phyloP scores from a whole-genome alignment of 1,140 invertebrate species.

The Scaptomyza montana region DNA sequence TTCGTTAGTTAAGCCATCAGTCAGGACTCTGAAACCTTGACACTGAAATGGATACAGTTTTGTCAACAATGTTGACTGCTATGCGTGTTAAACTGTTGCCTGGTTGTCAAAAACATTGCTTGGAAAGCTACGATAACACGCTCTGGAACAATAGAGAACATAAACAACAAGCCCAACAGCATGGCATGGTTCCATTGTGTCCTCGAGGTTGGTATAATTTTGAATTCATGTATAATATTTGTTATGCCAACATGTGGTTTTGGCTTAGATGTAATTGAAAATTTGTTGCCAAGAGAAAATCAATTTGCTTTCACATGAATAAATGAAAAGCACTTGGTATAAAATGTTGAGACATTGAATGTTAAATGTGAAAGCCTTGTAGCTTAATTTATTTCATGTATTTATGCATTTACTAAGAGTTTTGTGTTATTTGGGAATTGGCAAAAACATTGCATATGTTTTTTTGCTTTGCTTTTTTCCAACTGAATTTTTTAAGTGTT shows the following conservation, averaged over 20 bases:
- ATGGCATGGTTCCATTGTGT: slow-evolving; percentile 15
- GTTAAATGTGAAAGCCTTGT: background rate
- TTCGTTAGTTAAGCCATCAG: background rate
- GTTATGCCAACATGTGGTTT: slow-evolving; percentile 30
- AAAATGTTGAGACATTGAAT: background rate
- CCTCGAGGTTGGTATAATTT: slow-evolving; percentile 33
- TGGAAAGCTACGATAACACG: slow-evolving; percentile 1
- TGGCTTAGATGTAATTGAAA: slow-evolving; percentile 40
- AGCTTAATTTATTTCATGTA: too few relatives aligned
- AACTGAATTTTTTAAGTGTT: background rate
- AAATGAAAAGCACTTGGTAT: slow-evolving; percentile 18
- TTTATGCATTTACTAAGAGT: too few relatives aligned
- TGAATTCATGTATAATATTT: slow-evolving; percentile 47
- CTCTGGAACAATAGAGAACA: background rate
- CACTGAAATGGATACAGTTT: slow-evolving; percentile 44
- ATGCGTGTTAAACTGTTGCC: slow-evolving; percentile 46
- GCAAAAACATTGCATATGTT: too few relatives aligned
- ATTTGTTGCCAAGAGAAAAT: slow-evolving; percentile 32
- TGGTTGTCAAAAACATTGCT: slow-evolving; percentile 29
- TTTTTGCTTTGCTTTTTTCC: too few relatives aligned
- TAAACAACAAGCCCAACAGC: background rate
- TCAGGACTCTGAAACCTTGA: slow-evolving; percentile 5
- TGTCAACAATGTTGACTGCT: slow-evolving; percentile 46
- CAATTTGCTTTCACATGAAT: slow-evolving; percentile 18
- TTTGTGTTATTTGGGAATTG: too few relatives aligned